Percentiles rank a stretch among this genome's conserved stretches.
phyloP scores from a whole-genome alignment of 2,113 vertebrate species.

The Laticauda laticaudata region DNA sequence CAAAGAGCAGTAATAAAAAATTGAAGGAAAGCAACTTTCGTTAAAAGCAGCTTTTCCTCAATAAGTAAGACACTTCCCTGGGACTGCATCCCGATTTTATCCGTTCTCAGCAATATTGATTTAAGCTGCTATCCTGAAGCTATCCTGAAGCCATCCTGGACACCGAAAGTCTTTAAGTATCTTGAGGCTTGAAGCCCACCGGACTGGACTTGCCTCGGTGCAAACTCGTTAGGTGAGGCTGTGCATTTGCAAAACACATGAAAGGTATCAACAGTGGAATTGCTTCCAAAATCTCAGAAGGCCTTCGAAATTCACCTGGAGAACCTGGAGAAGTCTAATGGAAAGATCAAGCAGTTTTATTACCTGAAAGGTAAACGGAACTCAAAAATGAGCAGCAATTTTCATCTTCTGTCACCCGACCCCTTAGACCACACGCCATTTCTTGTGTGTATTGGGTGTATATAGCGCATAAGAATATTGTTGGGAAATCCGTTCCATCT shows the following conservation, averaged over 20 bases:
- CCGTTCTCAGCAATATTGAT: neutral
- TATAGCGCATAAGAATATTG: neutral
- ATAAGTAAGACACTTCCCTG: neutral
- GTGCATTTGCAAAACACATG: neutral
- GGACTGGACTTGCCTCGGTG: neutral
- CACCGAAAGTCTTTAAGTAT: neutral
- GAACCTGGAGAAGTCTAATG: neutral
- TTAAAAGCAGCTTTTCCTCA: neutral
- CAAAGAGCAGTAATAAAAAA: neutral
- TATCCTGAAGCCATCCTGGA: neutral
- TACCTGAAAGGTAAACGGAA: neutral
- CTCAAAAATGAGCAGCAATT: neutral
- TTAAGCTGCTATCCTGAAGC: neutral
- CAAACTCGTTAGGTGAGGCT: neutral
- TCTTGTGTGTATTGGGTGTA: neutral
- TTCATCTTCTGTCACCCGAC: neutral
- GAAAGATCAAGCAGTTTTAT: neutral
- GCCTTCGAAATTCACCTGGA: neutral
- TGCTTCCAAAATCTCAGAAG: neutral
- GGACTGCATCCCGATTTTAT: neutral
- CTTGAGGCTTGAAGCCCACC: neutral
- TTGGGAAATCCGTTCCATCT: neutral
- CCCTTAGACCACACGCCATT: neutral
- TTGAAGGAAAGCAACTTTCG: neutral
- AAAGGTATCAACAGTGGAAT: neutral